Conservation (phyloP, 2,113 vertebrate species). For the Acanthochromis polyacanthus region DNA sequence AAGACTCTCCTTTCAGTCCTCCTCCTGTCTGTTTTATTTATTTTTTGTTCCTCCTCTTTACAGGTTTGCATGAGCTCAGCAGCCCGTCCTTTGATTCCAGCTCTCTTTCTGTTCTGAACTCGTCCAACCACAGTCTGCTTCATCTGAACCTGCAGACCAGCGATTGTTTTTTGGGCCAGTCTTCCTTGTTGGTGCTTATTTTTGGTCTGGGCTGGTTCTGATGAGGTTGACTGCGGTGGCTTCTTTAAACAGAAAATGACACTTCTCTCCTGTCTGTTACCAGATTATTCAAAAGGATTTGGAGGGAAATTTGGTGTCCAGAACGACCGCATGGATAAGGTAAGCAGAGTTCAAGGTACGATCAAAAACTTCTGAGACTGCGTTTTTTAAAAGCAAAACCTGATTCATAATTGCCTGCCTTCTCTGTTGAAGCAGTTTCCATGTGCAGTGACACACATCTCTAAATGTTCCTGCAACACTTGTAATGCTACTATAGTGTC, state of each 20-base stretch:
- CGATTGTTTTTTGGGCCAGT: not conserved
- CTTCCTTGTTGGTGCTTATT: too few relatives aligned
- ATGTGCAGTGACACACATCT: too few relatives aligned
- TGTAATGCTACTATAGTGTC: too few relatives aligned
- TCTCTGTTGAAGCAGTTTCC: too few relatives aligned
- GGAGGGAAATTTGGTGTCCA: conserved; percentile 97
- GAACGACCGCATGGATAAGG: conserved; percentile 98
- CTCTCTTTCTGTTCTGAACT: not conserved
- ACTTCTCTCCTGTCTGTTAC: not conserved
- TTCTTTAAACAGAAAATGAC: not conserved
- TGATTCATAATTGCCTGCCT: too few relatives aligned
- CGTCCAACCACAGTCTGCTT: conserved; percentile 23
- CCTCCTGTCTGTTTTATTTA: not conserved
- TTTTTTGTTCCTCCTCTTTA: conserved; percentile 7
- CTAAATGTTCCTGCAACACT: too few relatives aligned
- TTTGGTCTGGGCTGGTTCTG: not conserved
- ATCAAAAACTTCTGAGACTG: too few relatives aligned
- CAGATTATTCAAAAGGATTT: conserved; percentile 96
- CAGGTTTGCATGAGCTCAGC: conserved; percentile 67
- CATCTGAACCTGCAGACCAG: conserved; percentile 18
- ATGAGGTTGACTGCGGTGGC: conserved; percentile 19
- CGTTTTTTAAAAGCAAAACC: too few relatives aligned
- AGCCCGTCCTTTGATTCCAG: not conserved
- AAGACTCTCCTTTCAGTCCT: too few relatives aligned
- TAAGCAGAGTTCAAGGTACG: conserved; percentile 46